Evolutionary conservation across 2,113 vertebrate species (phyloP), one percentile per base, ranked within the genome.

Genomic region (Coracopsis vasa): DNA sequence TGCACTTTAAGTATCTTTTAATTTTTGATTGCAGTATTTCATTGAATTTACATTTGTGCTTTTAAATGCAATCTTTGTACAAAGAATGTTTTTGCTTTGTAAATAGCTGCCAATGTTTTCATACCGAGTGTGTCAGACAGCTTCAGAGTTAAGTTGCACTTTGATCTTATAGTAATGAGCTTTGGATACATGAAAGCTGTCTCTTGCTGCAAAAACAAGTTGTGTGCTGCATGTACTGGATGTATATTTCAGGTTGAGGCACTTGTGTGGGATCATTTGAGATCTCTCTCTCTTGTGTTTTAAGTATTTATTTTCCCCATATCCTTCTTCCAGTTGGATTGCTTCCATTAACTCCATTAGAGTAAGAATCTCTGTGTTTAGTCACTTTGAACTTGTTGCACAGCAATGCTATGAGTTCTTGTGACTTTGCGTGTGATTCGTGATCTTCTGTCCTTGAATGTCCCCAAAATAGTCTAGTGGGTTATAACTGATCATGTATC

Each of bases 131-230:
- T 54, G 92, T 90, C 65, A 94, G 92, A 86, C 92, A 88, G 95
- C 90, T 78, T 73, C 3, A 3, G 60, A 37, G 42, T 93, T 74
- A 88, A 80, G 47, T 88, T 88, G 75, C 69, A 92, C 93, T 92
- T 96, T 97, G 92, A 96, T 96, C 90, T 96, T 79, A 60, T 80
- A 81, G 66, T 95, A 86, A 92, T 84, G 80, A 95, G 80, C 69
- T 94, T 90, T 88, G 82, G 66, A 35, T 88, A 90, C 90, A 88
- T 90, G 85, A 92, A 95, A 88, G 90, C 96, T 96, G 82, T 90
- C 64, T 93, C 85, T 35, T 54, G 54, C 78, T 88, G 85, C 85
- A 92, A 50, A 95, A 87, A 50, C 71, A 90, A 93, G 47, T 77
- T 0, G 0, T 81, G 82, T 90, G 81, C 85, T 60, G 47, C 3